Evolutionary conservation across 2,888 invertebrate genomes (phyloP).

Genomic region (Cosmia pyralina): DNA sequence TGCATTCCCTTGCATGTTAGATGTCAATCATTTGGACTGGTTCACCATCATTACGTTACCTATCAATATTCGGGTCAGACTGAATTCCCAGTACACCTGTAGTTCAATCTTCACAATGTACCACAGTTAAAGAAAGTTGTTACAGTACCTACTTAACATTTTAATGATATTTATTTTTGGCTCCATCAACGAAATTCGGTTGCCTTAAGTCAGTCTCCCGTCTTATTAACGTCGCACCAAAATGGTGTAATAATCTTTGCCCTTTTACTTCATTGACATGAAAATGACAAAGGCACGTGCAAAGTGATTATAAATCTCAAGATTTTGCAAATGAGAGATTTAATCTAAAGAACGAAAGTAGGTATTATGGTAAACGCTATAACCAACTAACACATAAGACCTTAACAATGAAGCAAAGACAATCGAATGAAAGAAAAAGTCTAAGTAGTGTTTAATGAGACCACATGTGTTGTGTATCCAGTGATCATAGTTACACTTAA

Average conservation of each 20-base stretch:
- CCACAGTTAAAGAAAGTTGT: not conserved
- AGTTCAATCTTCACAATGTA: conserved; percentile 25
- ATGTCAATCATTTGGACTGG: conserved; percentile 33
- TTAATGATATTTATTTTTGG: not conserved
- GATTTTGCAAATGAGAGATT: conserved; percentile 19
- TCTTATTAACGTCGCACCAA: conserved; percentile 11
- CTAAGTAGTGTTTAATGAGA: not conserved
- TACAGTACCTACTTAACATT: not conserved
- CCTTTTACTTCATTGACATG: conserved; percentile 10
- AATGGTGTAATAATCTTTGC: not conserved
- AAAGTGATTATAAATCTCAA: conserved; percentile 11
- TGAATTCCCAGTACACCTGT: conserved; percentile 20
- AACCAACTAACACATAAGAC: not conserved
- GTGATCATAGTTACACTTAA: not conserved
- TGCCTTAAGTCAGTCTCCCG: not conserved
- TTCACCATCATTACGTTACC: conserved; percentile 40
- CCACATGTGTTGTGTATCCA: not conserved
- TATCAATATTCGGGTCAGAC: conserved; percentile 34
- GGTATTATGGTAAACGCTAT: not conserved
- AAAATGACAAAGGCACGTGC: conserved; percentile 3
- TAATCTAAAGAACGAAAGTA: not conserved
- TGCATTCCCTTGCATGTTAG: not conserved
- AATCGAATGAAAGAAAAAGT: not conserved
- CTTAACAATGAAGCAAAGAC: not conserved
- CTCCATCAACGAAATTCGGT: not conserved